These are phyloP conservation scores for Hydrolagus affinis DNA, from an alignment of 2,113 vertebrate genomes.

Conservation along the genomic window DNA sequence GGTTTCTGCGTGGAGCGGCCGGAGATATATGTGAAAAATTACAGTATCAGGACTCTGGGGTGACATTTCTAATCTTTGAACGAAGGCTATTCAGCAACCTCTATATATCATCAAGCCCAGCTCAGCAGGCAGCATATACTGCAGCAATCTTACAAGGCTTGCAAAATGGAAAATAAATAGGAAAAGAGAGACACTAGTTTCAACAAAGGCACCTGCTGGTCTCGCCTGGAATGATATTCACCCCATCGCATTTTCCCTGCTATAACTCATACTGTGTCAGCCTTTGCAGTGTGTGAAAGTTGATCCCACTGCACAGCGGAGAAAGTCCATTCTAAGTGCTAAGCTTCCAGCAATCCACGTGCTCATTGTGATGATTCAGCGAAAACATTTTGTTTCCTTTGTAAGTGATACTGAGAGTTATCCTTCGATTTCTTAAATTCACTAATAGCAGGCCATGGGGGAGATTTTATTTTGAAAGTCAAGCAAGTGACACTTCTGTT, in stretches of 20 bases:
- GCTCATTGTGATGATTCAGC: neutral
- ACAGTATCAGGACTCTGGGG: slow-evolving; percentile 1
- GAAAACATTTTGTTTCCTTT: neutral
- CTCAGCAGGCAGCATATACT: neutral
- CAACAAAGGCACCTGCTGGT: slow-evolving; percentile 18
- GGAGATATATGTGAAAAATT: slow-evolving; percentile 6
- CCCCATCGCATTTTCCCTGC: neutral
- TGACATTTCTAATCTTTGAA: slow-evolving; percentile 29
- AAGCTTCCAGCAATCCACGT: slow-evolving; percentile 15
- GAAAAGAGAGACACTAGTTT: slow-evolving; percentile 21
- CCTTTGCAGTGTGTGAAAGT: slow-evolving; percentile 8
- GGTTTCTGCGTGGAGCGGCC: no score
- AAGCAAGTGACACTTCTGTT: neutral
- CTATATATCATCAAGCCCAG: slow-evolving; percentile 18
- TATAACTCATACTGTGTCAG: slow-evolving; percentile 17
- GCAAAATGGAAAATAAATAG: neutral
- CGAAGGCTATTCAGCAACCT: neutral
- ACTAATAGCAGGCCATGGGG: no score
- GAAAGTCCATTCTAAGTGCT: neutral
- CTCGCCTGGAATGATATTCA: neutral
- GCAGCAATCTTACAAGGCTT: slow-evolving; percentile 15
- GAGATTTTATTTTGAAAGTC: neutral
- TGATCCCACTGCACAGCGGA: slow-evolving; percentile 8
- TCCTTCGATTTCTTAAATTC: neutral
- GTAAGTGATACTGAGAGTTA: neutral